Evolutionary conservation across 2,888 invertebrate genomes (phyloP).

Genomic region (Acrocera orbiculus): DNA sequence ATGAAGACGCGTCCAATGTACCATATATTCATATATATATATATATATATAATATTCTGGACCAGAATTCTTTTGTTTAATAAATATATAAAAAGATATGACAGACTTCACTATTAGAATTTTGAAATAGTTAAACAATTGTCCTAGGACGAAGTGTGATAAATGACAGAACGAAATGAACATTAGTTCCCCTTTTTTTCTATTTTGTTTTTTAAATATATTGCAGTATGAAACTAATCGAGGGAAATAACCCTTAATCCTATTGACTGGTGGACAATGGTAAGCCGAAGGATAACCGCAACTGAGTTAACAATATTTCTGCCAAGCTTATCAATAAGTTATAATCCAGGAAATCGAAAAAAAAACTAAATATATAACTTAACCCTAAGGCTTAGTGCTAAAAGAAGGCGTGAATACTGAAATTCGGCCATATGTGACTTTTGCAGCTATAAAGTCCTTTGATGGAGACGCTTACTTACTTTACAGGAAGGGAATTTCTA

Average conservation of each 20-base stretch:
- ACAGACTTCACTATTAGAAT: too few species aligned
- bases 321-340: constrained; percentile 9
- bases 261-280: too few species aligned
- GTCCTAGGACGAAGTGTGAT: too few species aligned
- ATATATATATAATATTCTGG: too few species aligned
- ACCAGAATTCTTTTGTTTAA: too few species aligned
- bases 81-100: too few species aligned
- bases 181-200: not conserved
- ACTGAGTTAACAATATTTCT: constrained; percentile 2
- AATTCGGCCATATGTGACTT: constrained; percentile 11
- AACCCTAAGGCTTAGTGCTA: constrained; percentile 2
- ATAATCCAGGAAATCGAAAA: constrained; percentile 12
- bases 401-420: constrained; percentile 9
- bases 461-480: too few species aligned
- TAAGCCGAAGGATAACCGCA: constrained; percentile 1
- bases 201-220: not conserved
- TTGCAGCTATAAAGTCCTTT: constrained; percentile 8
- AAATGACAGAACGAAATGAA: too few species aligned
- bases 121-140: too few species aligned
- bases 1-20: constrained; percentile 3
- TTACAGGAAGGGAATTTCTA: too few species aligned
- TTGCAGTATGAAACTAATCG: constrained; percentile 3
- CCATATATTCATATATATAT: too few species aligned
- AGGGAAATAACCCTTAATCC: constrained; percentile 11
- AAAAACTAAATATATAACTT: constrained; percentile 6